Conservation (phyloP, 2,888 invertebrate genomes). For the Drosophila birchii region DNA sequence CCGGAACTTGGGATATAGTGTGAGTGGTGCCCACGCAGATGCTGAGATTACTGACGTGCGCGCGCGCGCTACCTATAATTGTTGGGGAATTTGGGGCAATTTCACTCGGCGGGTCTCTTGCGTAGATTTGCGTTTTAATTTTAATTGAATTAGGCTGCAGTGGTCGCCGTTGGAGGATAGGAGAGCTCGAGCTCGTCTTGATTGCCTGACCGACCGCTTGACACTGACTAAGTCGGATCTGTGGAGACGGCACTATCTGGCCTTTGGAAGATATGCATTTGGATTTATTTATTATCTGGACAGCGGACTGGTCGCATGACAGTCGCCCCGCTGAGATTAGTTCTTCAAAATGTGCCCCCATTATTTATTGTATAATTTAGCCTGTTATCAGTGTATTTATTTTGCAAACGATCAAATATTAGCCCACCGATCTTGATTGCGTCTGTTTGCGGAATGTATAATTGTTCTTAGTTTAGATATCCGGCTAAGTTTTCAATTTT, state of each 20-base stretch:
- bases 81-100: conserved; percentile 67
- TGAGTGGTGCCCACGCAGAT: conserved; percentile 55
- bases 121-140: conserved; percentile 72
- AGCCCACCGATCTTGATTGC: conserved; percentile 14
- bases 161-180: conserved; percentile 14
- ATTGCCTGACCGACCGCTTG: conserved; percentile 60
- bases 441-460: not conserved
- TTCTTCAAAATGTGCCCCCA: conserved; percentile 43
- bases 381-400: conserved; percentile 39
- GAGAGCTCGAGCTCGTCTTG: conserved; percentile 44
- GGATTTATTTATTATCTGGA: conserved; percentile 68
- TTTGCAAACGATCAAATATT: conserved; percentile 48
- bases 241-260: conserved; percentile 21
- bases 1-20: conserved; percentile 40
- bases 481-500: conserved; percentile 3
- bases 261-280: conserved; percentile 60
- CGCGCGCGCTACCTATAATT: conserved; percentile 37
- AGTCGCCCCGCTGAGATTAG: conserved; percentile 58
- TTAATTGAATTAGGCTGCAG: conserved; percentile 79
- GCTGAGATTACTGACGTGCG: conserved; percentile 20
- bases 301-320: conserved; percentile 5
- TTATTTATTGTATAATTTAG: conserved; percentile 41
- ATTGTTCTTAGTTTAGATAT: not conserved
- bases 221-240: conserved; percentile 59
- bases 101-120: conserved; percentile 56